These are phyloP conservation scores for Halictus rubicundus DNA, from an alignment of 1,140 invertebrate genomes.

Conservation along the genomic window DNA sequence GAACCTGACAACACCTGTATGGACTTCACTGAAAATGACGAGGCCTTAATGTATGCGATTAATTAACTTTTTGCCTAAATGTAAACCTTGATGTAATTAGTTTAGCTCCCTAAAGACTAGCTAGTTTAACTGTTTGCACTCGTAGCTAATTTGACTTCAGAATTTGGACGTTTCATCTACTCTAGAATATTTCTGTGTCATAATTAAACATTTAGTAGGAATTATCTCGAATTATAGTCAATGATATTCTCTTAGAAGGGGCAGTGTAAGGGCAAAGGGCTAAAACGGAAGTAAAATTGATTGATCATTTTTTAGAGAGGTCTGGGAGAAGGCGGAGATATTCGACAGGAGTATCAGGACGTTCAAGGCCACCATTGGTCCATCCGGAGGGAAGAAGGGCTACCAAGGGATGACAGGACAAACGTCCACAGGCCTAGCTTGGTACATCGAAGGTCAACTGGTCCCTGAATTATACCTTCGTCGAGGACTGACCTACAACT, in stretches of 20 bases:
- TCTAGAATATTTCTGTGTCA: no score
- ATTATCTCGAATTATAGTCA: no score
- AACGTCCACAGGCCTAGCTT: constrained; percentile 83
- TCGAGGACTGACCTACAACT: constrained; percentile 91
- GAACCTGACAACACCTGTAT: constrained; percentile 86
- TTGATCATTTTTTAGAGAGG: constrained; percentile 74
- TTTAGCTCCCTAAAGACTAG: no score
- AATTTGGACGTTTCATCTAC: no score
- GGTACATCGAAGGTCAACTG: constrained; percentile 94
- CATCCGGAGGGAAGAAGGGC: constrained; percentile 88
- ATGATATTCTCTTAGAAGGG: no score
- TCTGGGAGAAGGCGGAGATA: constrained; percentile 90
- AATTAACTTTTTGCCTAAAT: no score
- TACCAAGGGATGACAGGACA: constrained; percentile 88
- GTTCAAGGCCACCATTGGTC: constrained; percentile 89
- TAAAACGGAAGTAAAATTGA: not conserved
- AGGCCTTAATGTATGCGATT: constrained; percentile 68
- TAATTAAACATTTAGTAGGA: no score
- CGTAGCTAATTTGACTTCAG: no score
- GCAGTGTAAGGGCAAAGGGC: no score
- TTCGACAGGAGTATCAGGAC: constrained; percentile 89
- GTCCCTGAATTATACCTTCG: constrained; percentile 93
- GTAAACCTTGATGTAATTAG: no score
- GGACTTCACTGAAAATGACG: constrained; percentile 83
- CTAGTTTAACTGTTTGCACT: no score